Evolutionary conservation across 23 tunicate species (phyloP), one percentile per base, ranked within the genome.

Genomic region (Aplidium turbinatum): DNA sequence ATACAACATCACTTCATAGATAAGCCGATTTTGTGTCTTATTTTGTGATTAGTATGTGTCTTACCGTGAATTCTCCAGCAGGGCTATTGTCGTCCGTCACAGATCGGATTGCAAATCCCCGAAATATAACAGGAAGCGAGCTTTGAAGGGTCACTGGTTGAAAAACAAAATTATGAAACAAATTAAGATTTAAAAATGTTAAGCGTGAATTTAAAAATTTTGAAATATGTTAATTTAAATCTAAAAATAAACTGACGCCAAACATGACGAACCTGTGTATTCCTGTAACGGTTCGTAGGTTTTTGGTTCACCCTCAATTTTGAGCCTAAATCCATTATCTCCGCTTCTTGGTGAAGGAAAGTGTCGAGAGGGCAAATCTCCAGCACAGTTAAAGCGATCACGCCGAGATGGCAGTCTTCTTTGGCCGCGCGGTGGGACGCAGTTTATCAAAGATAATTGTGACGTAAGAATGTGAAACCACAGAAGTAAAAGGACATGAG

Each of bases 121-220:
- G 77, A 62, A 90, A 90, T 20, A 85, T 63, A 22, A 38, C 70
- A 1, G 82, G 85, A 7, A 55, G 39, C 0, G 85, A 72, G 72
- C 97, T 83, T 55, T 78, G 78, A 18, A 90, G 57, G 28, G 97
- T 72, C 5, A 90, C 97, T 90, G 77, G 66, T 23, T 0, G 19
- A 18, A 69, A 46, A 0, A 13, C 25, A 0, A 45, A 47, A 11
- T 69, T 9, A 69, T 11, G 47, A 9, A 63, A 20, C 70, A 25
- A 29, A 25, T 25, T 16, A 5, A 13, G 23, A 11, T 16, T 9
- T 16, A 16, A 42, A 42, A 9, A 42, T 42, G 50, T 9, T 42
- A 9, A 42, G 50, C 50, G n/a, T n/a, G n/a, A n/a, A n/a, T n/a
- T n/a, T n/a, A n/a, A n/a, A n/a, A n/a, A n/a, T n/a, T n/a, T n/a